Evolutionary conservation across 1,140 invertebrate genomes (phyloP), one percentile per base, ranked within the genome.

Genomic region (Formica selysi): DNA sequence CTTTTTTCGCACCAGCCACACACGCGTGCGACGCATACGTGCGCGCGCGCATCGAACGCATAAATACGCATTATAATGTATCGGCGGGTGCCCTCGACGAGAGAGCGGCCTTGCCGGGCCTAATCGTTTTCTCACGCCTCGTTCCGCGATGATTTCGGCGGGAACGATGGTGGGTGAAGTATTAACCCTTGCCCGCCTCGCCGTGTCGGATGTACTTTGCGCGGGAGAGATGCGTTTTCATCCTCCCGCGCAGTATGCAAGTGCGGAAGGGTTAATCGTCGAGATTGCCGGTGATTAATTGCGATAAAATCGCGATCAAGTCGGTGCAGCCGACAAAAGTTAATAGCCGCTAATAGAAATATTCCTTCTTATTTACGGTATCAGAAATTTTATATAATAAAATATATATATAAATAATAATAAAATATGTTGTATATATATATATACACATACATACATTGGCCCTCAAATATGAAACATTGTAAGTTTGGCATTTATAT

Each of bases 41-140:
- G 74, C 65, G 54, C 79, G 19, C 32, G 41, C 61, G 22, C 62
- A 62, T 76, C 11, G 59, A 88, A 88, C 74, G 83, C 61, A 65
- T 88, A 83, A 85, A 90, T 78, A 74, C 79, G 85, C 85, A 59
- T 85, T 90, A 83, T 79, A 36, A 51, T 67, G 76, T 88, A 89
- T 64, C 80, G 59, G 48, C 62, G 79, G 48, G 41, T 59, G 68
- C 79, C 38, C 64, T 74, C 68, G 79, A 83, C 68, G 13, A 73
- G 68, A 83, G 29, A 61, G 68, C 74, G 74, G 54, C 51, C 59
- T 86, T 65, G 71, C 57, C 87, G 81, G 26, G 68, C 22, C 51
- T 61, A 89, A 88, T 88, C 84, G 70, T 65, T 89, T 87, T 90
- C 89, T 67, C 87, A 79, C 79, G 87, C 48, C 85, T 78, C 65